Percentiles rank a stretch among this genome's conserved stretches.
phyloP scores from a whole-genome alignment of 1,140 invertebrate species.

The Heterodera schachtii region DNA sequence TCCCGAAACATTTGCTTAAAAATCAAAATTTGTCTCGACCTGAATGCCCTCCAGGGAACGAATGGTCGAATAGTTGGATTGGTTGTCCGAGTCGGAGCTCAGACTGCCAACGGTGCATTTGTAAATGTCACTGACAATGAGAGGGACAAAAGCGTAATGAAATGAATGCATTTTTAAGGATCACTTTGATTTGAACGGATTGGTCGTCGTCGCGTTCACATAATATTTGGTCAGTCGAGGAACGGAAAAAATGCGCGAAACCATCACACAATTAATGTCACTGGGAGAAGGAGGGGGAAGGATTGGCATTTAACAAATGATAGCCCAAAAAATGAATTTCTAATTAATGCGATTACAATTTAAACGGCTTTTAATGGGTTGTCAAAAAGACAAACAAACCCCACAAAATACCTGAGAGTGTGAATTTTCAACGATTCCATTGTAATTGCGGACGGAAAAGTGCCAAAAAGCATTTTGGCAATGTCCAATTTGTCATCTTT shows the following conservation, averaged over 20 bases:
- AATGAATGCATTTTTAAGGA: neutral
- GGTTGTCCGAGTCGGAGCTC: conserved; percentile 40
- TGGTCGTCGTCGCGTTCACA: neutral
- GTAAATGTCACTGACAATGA: conserved; percentile 35
- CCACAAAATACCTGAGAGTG: conserved; percentile 32
- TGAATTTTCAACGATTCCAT: conserved; percentile 44
- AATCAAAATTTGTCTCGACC: neutral
- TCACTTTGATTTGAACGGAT: conserved; percentile 21
- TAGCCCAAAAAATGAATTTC: too few relatives aligned
- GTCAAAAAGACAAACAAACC: neutral
- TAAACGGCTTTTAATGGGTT: neutral
- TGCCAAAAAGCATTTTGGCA: conserved; percentile 47
- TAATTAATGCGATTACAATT: too few relatives aligned
- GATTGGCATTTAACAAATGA: too few relatives aligned
- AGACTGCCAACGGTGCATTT: conserved; percentile 33
- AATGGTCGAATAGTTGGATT: conserved; percentile 46
- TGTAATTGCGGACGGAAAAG: conserved; percentile 30
- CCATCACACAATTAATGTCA: conserved; percentile 39
- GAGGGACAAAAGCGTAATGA: neutral
- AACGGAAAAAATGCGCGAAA: conserved; percentile 42
- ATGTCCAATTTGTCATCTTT: conserved; percentile 31
- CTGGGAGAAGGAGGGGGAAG: neutral
- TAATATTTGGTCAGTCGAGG: conserved; percentile 37
- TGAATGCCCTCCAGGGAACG: conserved; percentile 43
- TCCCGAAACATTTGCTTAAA: too few relatives aligned